These are phyloP conservation scores for Nycticebus coucang DNA, from an alignment of 2,113 vertebrate species.

Conservation along the genomic window DNA sequence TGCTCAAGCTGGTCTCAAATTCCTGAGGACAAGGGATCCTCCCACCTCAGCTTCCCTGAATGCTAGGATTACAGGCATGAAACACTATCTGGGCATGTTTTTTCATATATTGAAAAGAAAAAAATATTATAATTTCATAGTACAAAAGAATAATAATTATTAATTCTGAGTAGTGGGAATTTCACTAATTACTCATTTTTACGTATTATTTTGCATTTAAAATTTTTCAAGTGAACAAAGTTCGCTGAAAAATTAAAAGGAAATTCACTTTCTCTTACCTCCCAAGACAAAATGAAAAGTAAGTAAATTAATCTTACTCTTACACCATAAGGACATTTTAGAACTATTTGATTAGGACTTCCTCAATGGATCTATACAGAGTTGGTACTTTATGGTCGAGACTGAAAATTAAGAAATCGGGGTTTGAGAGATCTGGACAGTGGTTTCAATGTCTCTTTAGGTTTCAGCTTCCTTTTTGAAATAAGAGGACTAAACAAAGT, in stretches of 20 bases:
- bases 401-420: not conserved
- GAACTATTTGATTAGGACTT: not conserved
- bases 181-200: not conserved
- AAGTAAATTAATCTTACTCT: not conserved
- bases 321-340: not conserved
- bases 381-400: not conserved
- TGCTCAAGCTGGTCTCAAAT: too few species aligned
- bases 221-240: not conserved
- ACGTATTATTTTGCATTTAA: not conserved
- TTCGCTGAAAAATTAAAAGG: not conserved
- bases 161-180: not conserved
- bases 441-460: not conserved
- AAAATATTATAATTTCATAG: not conserved
- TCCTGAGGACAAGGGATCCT: too few species aligned
- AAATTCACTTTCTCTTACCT: not conserved
- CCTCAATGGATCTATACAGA: not conserved
- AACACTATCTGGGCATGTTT: not conserved
- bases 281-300: constrained; percentile 6
- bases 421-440: not conserved
- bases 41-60: too few species aligned
- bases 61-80: too few species aligned
- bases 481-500: not conserved
- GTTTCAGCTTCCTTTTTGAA: not conserved
- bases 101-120: not conserved
- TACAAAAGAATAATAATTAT: not conserved